Percentiles rank a stretch among this genome's conserved stretches.
Conservation (phyloP, 2,888 invertebrate species). For the Thereva unica region DNA sequence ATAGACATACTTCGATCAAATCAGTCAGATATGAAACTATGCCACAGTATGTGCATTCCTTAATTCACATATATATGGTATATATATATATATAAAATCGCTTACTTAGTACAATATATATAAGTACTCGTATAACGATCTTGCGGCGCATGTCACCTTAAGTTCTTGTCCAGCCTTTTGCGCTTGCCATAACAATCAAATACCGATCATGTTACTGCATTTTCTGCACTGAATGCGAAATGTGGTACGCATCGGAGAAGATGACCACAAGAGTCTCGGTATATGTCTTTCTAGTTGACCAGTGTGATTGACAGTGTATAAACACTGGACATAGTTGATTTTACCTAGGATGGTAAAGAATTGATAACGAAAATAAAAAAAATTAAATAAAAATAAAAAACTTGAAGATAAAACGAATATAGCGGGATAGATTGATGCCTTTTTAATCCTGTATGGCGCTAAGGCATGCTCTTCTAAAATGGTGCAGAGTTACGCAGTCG, state of each 20-base stretch:
- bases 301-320: conserved; percentile 33
- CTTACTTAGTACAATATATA: not conserved
- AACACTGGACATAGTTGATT: conserved; percentile 32
- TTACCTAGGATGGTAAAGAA: conserved; percentile 31
- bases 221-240: conserved; percentile 37
- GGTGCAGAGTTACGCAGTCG: conserved; percentile 21
- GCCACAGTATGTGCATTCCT: conserved; percentile 34
- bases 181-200: conserved; percentile 44
- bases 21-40: conserved; percentile 35
- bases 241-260: conserved; percentile 30
- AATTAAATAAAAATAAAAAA: conserved; percentile 24
- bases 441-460: conserved; percentile 14
- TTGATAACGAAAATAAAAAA: conserved; percentile 11
- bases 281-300: conserved; percentile 8
- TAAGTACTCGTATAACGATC: not conserved
- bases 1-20: conserved; percentile 27
- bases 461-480: conserved; percentile 20
- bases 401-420: not conserved
- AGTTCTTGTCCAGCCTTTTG: conserved; percentile 41
- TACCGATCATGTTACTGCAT: conserved; percentile 45
- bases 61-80: conserved; percentile 20
- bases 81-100: no score
- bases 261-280: conserved; percentile 34
- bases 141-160: conserved; percentile 46
- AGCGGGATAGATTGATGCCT: no score